phyloP scores from a whole-genome alignment of 2,113 vertebrate species.

The Cinclus mexicanus region DNA sequence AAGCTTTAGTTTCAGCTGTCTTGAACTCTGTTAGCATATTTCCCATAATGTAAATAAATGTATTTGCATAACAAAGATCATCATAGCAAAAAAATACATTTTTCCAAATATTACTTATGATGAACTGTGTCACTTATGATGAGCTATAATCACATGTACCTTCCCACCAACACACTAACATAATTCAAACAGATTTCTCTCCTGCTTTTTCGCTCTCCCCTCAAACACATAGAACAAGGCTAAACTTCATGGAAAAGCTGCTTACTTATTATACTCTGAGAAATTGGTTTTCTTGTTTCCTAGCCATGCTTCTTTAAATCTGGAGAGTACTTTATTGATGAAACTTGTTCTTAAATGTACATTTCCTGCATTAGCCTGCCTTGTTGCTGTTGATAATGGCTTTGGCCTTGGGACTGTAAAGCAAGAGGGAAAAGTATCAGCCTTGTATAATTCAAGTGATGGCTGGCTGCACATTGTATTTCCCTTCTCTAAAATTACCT shows the following conservation, averaged over 20 bases:
- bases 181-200: background rate
- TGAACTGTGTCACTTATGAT: background rate
- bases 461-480: background rate
- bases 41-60: background rate
- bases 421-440: background rate
- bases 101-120: rapidly evolving
- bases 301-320: slow-evolving; percentile 87
- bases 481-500: slow-evolving; percentile 71
- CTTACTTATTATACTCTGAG: slow-evolving; percentile 76
- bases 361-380: slow-evolving; percentile 73
- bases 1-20: background rate
- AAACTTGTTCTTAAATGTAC: slow-evolving; percentile 85
- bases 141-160: background rate
- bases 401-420: slow-evolving; percentile 84
- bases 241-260: background rate
- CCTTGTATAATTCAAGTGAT: background rate
- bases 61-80: background rate
- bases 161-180: background rate
- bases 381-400: slow-evolving; percentile 87
- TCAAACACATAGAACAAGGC: background rate
- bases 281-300: slow-evolving; percentile 68
- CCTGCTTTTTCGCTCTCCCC: background rate
- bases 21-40: background rate
- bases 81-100: background rate
- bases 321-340: slow-evolving; percentile 84